Evolutionary conservation across 2,797 vertebrate genomes (phyloP).

Genomic region (Hydrophis major): DNA sequence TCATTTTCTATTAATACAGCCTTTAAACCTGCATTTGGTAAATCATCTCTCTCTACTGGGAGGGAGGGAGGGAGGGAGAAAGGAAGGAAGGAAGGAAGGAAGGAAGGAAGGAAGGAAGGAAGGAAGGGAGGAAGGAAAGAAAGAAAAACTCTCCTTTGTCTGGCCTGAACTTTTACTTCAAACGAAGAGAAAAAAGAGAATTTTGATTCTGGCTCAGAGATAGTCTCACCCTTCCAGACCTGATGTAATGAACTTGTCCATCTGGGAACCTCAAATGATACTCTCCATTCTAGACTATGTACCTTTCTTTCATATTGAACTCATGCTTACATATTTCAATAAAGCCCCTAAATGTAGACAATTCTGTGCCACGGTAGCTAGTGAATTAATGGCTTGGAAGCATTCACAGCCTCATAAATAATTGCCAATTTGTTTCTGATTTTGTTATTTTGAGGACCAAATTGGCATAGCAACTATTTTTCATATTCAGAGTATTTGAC

Average conservation of each 20-base stretch:
- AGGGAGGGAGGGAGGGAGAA: not conserved
- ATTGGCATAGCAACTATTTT: not conserved
- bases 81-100: fast-evolving
- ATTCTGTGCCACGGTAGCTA: not conserved
- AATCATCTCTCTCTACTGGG: not conserved
- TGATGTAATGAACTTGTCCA: not conserved
- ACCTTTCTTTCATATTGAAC: not conserved
- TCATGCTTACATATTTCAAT: not conserved
- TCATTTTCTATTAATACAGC: not conserved
- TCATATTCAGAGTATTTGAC: not conserved
- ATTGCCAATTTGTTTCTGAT: not conserved
- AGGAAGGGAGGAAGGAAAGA: not conserved
- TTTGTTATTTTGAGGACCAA: not conserved
- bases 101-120: not conserved
- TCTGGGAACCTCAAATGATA: not conserved
- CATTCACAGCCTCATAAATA: not conserved
- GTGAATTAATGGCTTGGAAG: not conserved
- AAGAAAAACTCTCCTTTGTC: not conserved
- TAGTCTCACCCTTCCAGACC: not conserved
- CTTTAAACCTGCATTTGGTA: not conserved
- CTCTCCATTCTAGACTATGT: not conserved
- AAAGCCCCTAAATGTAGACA: too few species aligned
- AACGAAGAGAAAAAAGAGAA: too few species aligned
- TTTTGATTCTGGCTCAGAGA: not conserved
- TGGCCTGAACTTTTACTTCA: too few species aligned